Evolutionary conservation across 1,140 invertebrate species (phyloP), one percentile per base, ranked within the genome.

Genomic region (Augochlora pura): DNA sequence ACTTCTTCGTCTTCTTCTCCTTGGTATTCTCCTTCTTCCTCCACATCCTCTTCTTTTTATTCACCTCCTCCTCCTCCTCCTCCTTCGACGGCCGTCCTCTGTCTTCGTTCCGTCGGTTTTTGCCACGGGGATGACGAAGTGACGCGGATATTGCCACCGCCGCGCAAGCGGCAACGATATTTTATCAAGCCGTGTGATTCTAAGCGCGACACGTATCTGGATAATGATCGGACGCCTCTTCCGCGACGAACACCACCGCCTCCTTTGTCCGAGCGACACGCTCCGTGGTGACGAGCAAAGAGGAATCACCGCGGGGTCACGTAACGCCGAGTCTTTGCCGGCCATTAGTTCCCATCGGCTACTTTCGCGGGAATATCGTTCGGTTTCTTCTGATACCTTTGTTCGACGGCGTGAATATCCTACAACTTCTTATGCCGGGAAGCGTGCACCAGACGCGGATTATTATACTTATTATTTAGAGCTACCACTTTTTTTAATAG

Each of bases 51-150:
- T 18, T 25, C 23, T 32, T 32, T 32, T 32, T 32, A 32, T n/a
- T n/a, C n/a, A n/a, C 21, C 5, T 12, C 59, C 2, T 14, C 5
- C 16, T 14, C 16, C 9, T 7, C 39, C 8, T 7, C 9, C 42
- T 46, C 42, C 42, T 1, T 18, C 49, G 2, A 1, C 0, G 16
- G 16, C 0, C 49, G 32, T 54, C n/a, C 18, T 25, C 23, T 12
- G 46, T 72, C 57, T 27, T 62, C 57, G 39, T 72, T 60, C 69
- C 42, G 38, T 2, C 5, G 4, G 38, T 63, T 72, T 63, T 72
- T 63, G 70, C 57, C 1, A 12, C 10, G n/a, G 14, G 16, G 14
- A 9, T 9, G n/a, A n/a, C 69, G 59, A 10, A 57, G 18, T n/a
- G 54, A 59, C 69, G 23, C 57, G 57, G 52, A 46, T 21, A 16